phyloP scores from a whole-genome alignment of 2,888 invertebrate genomes.

The Drosophila gaucha region DNA sequence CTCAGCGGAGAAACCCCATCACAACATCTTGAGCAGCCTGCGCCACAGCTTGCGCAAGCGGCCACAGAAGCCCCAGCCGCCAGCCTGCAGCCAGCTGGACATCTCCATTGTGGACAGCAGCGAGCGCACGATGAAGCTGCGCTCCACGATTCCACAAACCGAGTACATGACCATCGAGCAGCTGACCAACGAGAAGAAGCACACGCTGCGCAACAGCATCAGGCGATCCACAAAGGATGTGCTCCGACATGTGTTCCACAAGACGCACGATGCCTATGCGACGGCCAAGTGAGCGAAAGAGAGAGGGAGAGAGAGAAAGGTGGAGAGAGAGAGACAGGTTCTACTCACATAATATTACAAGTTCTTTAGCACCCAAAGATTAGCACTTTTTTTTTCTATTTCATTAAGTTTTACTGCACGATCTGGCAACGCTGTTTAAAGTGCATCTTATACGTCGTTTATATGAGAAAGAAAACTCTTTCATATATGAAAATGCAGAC shows the following conservation, averaged over 20 bases:
- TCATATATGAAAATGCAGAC: too few relatives aligned
- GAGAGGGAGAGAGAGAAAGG: background rate
- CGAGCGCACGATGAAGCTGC: slow-evolving; percentile 82
- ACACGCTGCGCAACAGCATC: slow-evolving; percentile 81
- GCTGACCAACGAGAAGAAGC: slow-evolving; percentile 77
- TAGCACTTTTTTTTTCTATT: slow-evolving; percentile 17
- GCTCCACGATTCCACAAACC: slow-evolving; percentile 67
- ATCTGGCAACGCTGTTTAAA: background rate
- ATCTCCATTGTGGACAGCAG: slow-evolving; percentile 82
- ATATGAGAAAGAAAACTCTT: too few relatives aligned
- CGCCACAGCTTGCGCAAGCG: slow-evolving; percentile 83
- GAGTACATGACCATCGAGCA: slow-evolving; percentile 79
- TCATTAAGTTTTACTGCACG: background rate
- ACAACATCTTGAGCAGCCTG: slow-evolving; percentile 63
- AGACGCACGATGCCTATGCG: slow-evolving; percentile 82
- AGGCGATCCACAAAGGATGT: slow-evolving; percentile 82
- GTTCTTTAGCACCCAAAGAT: slow-evolving; percentile 55
- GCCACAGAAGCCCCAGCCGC: slow-evolving; percentile 49
- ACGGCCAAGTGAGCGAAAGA: slow-evolving; percentile 65
- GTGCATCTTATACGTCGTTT: too few relatives aligned
- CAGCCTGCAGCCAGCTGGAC: slow-evolving; percentile 48
- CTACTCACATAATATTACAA: background rate
- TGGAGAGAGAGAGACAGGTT: background rate
- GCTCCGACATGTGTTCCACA: slow-evolving; percentile 83
- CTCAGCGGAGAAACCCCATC: slow-evolving; percentile 35